Percentiles rank a stretch among this genome's conserved stretches.
These are phyloP conservation scores for Chironomus riparius DNA, from an alignment of 2,888 invertebrate species.

Conservation along the genomic window DNA sequence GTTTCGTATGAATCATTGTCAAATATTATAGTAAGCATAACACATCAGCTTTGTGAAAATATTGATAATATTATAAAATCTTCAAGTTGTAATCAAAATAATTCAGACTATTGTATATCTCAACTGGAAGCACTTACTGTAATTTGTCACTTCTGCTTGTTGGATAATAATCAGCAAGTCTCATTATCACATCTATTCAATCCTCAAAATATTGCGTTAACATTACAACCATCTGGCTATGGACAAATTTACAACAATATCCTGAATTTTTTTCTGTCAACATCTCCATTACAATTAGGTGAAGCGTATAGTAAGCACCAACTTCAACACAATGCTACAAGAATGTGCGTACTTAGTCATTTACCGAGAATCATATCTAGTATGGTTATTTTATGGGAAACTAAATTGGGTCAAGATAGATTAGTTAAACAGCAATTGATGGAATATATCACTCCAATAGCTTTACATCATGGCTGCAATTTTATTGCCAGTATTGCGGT, in stretches of 20 bases:
- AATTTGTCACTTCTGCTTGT: slow-evolving; percentile 68
- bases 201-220: slow-evolving; percentile 44
- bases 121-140: slow-evolving; percentile 70
- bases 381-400: slow-evolving; percentile 71
- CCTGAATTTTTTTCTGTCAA: slow-evolving; percentile 68
- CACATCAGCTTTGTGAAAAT: slow-evolving; percentile 70
- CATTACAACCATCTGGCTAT: slow-evolving; percentile 49
- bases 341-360: slow-evolving; percentile 66
- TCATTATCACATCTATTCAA: slow-evolving; percentile 48
- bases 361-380: slow-evolving; percentile 73
- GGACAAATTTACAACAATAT: slow-evolving; percentile 72
- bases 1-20: slow-evolving; percentile 63
- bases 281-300: slow-evolving; percentile 43
- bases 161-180: slow-evolving; percentile 53
- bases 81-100: slow-evolving; percentile 36
- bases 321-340: slow-evolving; percentile 46
- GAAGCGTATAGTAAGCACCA: slow-evolving; percentile 38
- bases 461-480: slow-evolving; percentile 69
- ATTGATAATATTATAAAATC: slow-evolving; percentile 54
- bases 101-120: slow-evolving; percentile 69
- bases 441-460: slow-evolving; percentile 75
- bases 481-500: slow-evolving; percentile 76
- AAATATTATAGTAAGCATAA: slow-evolving; percentile 65
- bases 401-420: slow-evolving; percentile 45
- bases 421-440: slow-evolving; percentile 65